Base-by-base conservation (phyloP, 2,888 invertebrate genomes). In the Catonia carolina region DNA sequence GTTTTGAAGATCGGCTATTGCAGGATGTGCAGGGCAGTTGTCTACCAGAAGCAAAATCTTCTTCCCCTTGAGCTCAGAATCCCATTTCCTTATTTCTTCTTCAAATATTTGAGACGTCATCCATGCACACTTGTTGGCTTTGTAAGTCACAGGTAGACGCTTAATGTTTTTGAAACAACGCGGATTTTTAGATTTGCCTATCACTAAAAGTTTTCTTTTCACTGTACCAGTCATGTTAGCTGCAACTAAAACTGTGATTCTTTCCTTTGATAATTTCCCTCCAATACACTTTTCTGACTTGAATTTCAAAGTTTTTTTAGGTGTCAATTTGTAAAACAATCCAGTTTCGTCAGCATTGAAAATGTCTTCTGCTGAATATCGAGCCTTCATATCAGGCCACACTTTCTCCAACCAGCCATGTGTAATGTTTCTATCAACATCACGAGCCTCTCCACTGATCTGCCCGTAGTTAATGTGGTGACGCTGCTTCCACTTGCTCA, bases 131-230 rank as follows among this genome's bases (percentile, higher is more conserved):
- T 48, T 48, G 17, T 48, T 22, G 15, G 48, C 48, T 48, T 48
- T 48, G 23, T 48, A 22, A 14, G 2, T 22, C 22, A 48, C 23
- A 18, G 48, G 31, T 15, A 48, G 23, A 48, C 5, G 7, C n/a
- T 18, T 48, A 20, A 45, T 45, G 17, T 45, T 45, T 45, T 45
- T 45, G 17, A 45, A 45, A 45, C 45, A 45, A 10, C 45, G 45
- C 5, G 45, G 45, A 7, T 45, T 45, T 10, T 2, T 15, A 12
- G 8, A 45, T 18, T 15, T 45, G 8, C 17, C 14, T 12, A 15
- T 15, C 4, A 15, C 14, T 39, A 39, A 39, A 39, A 39, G 17
- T 10, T 39, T 39, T 15, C 6, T 39, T 39, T 14, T 39, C 4
- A 5, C 6, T 6, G 5, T 14, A 10, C 14, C 14, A 14, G 14